Percentiles rank a stretch among this genome's conserved stretches.
These are phyloP conservation scores for Phrynocephalus versicolor DNA, from an alignment of 2,113 vertebrate genomes.

Conservation along the genomic window DNA sequence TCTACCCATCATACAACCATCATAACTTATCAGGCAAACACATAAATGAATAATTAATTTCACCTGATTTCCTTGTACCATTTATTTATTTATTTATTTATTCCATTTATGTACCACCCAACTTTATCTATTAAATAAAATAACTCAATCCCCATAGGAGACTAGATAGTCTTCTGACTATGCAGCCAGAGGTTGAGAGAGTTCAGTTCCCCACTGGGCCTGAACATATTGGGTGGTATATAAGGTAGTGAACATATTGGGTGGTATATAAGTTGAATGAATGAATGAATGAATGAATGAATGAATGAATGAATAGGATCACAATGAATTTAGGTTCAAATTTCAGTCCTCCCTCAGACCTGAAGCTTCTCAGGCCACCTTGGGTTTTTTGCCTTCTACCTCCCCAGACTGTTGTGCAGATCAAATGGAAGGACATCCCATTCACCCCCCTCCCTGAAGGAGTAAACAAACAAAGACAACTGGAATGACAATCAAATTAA, in stretches of 20 bases:
- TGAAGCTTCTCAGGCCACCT: conserved; percentile 43
- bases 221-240: neutral
- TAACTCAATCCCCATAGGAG: neutral
- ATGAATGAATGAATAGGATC: neutral
- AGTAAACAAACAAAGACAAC: neutral
- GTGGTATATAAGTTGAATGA: no score
- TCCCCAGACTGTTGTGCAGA: neutral
- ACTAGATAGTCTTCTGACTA: no score
- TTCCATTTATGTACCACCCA: no score
- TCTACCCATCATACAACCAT: no score
- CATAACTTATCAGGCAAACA: no score
- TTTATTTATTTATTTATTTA: no score
- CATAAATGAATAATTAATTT: no score
- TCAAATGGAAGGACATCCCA: neutral
- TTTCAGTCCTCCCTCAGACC: conserved; percentile 11
- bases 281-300: no score
- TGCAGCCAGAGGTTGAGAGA: neutral
- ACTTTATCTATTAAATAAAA: neutral
- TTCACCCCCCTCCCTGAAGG: neutral
- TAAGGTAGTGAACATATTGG: neutral
- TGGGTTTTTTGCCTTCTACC: neutral
- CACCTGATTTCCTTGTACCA: no score
- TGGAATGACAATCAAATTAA: neutral
- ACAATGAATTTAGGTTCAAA: neutral
- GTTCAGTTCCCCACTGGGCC: no score